Evolutionary conservation across 2,888 invertebrate species (phyloP), one percentile per base, ranked within the genome.

Genomic region (Drosophila mimica): DNA sequence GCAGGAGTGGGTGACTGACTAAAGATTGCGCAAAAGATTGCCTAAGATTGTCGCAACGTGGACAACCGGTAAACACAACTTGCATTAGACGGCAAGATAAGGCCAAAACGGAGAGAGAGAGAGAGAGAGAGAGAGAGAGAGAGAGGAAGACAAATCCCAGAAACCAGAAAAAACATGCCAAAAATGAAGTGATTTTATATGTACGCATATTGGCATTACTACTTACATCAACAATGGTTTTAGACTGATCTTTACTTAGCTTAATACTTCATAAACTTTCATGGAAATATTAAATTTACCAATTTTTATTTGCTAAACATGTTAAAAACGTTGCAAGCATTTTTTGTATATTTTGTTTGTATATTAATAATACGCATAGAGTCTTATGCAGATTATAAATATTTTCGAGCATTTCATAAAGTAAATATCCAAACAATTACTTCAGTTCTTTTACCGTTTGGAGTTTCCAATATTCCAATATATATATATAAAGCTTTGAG

Each of bases 1-100:
- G 52, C 56, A 36, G 48, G 34, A 74, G 61, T 62, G 58, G 43
- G 28, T 43, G 68, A 58, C 25, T 54, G 53, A 58, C 36, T 54
- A 33, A 54, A 40, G 52, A 43, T 33, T 13, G 30, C 36, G 38
- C 40, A 48, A 31, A 25, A 71, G 40, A 58, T 48, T 53, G 13
- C 15, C 46, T 25, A 20, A 51, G 51, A 43, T 43, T 49, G 31
- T 49, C 15, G 48, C 58, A 54, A 60, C 28, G 25, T 38, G 43
- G 49, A 20, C 36, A 54, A 53, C 30, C 33, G 15, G n/a, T 30
- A 8, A 58, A 57, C 38, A 52, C 3, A 59, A 33, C 34, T 31
- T n/a, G 9, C 40, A 68, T 15, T 38, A 52, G 36, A 56, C 30
- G 40, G n/a, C 33, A 58, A 13, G 20, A 46, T 30, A 43, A 30